Base-by-base conservation (phyloP, 1,140 invertebrate genomes). In the Drosophila grimshawi region DNA sequence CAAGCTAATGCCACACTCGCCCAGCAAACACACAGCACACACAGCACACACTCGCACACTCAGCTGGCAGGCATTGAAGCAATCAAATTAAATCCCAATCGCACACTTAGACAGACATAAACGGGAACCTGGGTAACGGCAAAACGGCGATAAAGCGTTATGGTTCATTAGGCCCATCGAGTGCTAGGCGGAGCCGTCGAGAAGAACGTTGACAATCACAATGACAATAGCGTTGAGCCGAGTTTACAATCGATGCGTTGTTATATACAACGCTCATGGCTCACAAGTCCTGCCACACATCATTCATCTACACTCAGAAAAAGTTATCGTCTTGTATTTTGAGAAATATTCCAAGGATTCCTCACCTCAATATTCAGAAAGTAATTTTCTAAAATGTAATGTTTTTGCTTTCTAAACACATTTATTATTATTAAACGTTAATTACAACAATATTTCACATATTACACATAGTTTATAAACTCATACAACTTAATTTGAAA, bases 1-100 rank as follows among this genome's bases (percentile, higher is more conserved):
- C 78, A 78, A 76, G 86, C 88, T 89, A 89, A 89, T 83, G 78
- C 86, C 67, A 59, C 64, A 76, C 56, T 73, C 63, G 19, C 19
- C 19, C 19, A 19, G 19, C 19, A 19, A 19, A 19, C 19, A 19
- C 19, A 19, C 19, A 19, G 19, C 69, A 73, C 73, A 55, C 56
- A 48, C 65, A 19, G 19, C 19, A 52, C 68, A 74, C 65, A 56
- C 76, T 33, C 66, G 65, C 65, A 56, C 60, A 65, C 64, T 33
- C 56, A 55, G 59, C 66, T 78, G 65, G 64, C 75, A 75, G 69
- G 59, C 80, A 89, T 89, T 72, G 80, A 90, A 89, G 85, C 85
- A 89, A 89, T 89, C 85, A 89, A 89, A 90, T 89, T 89, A 89
- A 89, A 89, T 89, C 86, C 85, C 85, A 89, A 89, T 89, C 86